phyloP scores from a whole-genome alignment of 2,797 vertebrate species.

The Micrastur ruficollis region DNA sequence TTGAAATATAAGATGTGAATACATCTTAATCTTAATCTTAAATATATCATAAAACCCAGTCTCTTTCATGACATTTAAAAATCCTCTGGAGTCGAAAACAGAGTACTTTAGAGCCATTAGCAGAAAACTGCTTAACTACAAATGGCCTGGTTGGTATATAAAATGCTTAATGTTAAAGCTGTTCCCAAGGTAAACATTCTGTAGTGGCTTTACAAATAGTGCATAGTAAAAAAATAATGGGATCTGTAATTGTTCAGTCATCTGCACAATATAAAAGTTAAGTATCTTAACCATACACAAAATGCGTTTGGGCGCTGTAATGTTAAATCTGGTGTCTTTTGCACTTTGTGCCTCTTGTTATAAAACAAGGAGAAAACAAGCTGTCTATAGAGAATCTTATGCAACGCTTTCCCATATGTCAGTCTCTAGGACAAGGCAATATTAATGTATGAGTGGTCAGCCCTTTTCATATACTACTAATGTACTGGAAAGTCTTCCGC shows the following conservation, averaged over 20 bases:
- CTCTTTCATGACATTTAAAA: background rate
- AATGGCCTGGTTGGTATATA: slow-evolving; percentile 21
- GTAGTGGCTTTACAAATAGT: slow-evolving; percentile 9
- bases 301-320: background rate
- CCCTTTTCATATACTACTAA: slow-evolving; percentile 88
- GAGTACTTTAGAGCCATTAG: slow-evolving; percentile 37
- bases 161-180: slow-evolving; percentile 12
- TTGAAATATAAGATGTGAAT: background rate
- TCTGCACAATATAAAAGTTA: background rate
- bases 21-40: background rate
- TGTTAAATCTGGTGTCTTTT: background rate
- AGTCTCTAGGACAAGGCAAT: slow-evolving; percentile 72
- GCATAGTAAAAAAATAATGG: slow-evolving; percentile 46
- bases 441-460: slow-evolving; percentile 80
- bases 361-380: slow-evolving; percentile 1
- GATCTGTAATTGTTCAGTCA: background rate
- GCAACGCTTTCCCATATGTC: slow-evolving; percentile 82
- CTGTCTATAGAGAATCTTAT: background rate
- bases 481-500: slow-evolving; percentile 92
- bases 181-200: slow-evolving; percentile 23
- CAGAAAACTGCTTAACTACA: slow-evolving; percentile 33
- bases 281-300: background rate
- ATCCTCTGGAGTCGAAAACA: background rate
- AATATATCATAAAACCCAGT: background rate
- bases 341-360: background rate